Evolutionary conservation across 2,113 vertebrate species (phyloP).

Genomic region (Alectura lathami): DNA sequence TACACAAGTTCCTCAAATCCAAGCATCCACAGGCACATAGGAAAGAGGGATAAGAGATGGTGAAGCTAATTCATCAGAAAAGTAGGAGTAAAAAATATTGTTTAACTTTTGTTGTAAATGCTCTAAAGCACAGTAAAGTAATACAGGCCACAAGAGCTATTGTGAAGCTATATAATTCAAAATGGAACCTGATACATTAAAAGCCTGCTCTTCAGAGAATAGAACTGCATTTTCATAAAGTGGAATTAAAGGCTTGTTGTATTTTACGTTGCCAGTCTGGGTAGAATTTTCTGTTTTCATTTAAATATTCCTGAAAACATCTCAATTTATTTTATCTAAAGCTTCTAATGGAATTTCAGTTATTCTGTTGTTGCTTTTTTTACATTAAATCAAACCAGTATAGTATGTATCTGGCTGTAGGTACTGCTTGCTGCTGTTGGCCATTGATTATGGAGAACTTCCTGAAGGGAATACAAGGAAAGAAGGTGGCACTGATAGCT

Average conservation of each 20-base stretch:
- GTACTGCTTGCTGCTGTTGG: not conserved
- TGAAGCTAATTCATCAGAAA: not conserved
- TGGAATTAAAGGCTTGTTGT: not conserved
- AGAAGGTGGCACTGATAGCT: not conserved
- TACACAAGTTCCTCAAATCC: not conserved
- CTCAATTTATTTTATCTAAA: conserved; percentile 32
- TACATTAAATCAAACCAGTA: conserved; percentile 18
- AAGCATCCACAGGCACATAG: not conserved
- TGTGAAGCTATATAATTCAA: not conserved
- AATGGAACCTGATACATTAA: not conserved
- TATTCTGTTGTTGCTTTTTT: not conserved
- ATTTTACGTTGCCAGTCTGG: not conserved
- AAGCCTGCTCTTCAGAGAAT: not conserved
- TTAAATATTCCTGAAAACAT: conserved; percentile 38
- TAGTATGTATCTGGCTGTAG: not conserved
- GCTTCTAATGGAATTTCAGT: conserved; percentile 14
- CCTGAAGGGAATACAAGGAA: not conserved
- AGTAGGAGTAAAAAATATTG: not conserved
- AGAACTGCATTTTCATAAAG: not conserved
- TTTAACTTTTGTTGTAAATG: not conserved
- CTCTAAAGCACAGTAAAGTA: not conserved
- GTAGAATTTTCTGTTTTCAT: not conserved
- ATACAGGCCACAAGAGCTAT: not conserved
- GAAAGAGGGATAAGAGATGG: not conserved
- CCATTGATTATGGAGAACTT: not conserved